These are phyloP conservation scores for Pseudocheirus occidentalis DNA, from an alignment of 2,797 vertebrate genomes.

Conservation along the genomic window DNA sequence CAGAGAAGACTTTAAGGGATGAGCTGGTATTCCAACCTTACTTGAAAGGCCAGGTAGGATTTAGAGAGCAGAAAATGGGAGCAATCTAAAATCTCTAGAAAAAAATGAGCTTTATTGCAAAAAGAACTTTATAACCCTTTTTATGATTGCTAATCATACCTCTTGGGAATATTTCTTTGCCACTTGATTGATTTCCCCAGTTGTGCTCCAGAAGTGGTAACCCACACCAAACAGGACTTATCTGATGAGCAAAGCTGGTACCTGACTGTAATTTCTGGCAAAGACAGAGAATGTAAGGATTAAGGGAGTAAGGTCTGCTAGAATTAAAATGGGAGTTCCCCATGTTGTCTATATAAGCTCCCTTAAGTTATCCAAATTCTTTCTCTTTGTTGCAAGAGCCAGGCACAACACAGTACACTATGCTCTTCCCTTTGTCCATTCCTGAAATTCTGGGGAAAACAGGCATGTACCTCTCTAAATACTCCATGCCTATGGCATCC, in stretches of 20 bases:
- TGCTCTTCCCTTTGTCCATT: not conserved
- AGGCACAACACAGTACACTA: not conserved
- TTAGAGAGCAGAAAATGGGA: not conserved
- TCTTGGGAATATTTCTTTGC: not conserved
- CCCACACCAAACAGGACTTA: not conserved
- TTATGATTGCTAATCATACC: not conserved
- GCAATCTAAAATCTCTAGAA: not conserved
- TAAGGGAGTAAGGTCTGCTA: not conserved
- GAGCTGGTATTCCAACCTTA: not conserved
- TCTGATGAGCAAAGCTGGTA: not conserved
- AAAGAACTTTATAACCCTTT: not conserved
- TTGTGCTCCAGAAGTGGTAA: not conserved
- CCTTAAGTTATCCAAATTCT: not conserved
- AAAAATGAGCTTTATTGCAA: no score
- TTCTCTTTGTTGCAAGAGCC: not conserved
- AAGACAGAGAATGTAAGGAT: not conserved
- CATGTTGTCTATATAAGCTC: not conserved
- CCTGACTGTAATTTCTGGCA: not conserved
- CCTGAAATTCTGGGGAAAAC: not conserved
- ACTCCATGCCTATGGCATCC: not conserved
- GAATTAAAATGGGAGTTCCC: not conserved
- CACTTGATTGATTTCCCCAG: not conserved
- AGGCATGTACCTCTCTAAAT: not conserved
- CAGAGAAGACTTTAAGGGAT: not conserved
- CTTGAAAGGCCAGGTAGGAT: not conserved